phyloP scores from a whole-genome alignment of 2,797 vertebrate species.

The Gorsachius magnificus region DNA sequence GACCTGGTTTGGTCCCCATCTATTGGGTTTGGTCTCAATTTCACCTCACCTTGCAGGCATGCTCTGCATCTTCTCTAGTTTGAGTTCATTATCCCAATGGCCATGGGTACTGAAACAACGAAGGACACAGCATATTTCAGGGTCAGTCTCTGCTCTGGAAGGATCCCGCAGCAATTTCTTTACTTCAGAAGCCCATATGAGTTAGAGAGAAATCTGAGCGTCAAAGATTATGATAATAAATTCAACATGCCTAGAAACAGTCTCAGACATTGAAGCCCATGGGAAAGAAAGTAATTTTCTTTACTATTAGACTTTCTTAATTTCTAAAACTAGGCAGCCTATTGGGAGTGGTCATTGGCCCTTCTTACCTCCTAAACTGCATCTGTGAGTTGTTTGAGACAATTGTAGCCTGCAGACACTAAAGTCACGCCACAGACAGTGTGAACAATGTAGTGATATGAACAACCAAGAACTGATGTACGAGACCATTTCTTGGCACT shows the following conservation, averaged over 20 bases:
- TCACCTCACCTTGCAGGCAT: not conserved
- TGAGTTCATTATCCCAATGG: not conserved
- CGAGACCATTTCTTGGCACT: not conserved
- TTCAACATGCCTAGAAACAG: not conserved
- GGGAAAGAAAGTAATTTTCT: not conserved
- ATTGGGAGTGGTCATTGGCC: not conserved
- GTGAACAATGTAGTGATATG: not conserved
- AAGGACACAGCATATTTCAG: not conserved
- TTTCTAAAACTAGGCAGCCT: not conserved
- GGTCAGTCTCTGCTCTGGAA: not conserved
- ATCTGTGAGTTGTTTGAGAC: not conserved
- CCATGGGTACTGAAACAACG: not conserved
- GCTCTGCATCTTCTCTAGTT: not conserved
- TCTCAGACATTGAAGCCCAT: not conserved
- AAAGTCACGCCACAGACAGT: not conserved
- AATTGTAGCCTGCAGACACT: not conserved
- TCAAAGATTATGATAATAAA: not conserved
- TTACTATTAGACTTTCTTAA: not conserved
- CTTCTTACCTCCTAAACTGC: not conserved
- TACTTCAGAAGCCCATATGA: not conserved
- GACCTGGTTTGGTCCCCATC: not conserved
- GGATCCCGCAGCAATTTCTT: not conserved
- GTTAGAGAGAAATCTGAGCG: not conserved
- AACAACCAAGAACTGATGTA: not conserved
- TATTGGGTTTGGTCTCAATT: accelerated